Evolutionary conservation across 1,140 invertebrate species (phyloP), one percentile per base, ranked within the genome.

Genomic region (Lerema accius): DNA sequence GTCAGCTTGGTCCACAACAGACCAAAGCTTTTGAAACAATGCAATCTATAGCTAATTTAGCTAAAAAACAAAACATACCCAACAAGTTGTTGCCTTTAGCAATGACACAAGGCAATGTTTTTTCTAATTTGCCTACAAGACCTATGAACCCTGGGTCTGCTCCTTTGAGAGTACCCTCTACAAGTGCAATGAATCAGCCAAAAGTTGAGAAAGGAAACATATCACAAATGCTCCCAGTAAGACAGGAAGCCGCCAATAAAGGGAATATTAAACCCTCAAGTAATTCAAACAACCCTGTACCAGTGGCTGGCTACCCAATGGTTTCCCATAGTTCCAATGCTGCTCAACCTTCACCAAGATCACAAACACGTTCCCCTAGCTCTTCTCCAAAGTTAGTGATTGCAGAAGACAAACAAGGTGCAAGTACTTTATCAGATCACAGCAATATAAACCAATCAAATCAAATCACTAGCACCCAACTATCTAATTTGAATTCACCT

Each of bases 301-400:
- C 72, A 63, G 74, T 79, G 50, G 63, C 82, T 53, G 73, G 58
- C 65, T 89, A 80, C 69, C 73, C 73, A 65, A 71, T 78, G 14
- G 15, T 62, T 19, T 63, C 75, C 16, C 78, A 80, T 58, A 76
- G 58, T 37, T 74, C 82, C 4, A 80, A 48, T 64, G 56, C 74
- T 56, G 49, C 81, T 35, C 84, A 87, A 48, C 77, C 82, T 43
- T 84, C 82, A 19, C 88, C 90, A 56, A 83, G 86, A 58, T 80
- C 86, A 28, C 89, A 89, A 69, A 91, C 86, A 10, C 78, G 91
- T n/a, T 92, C 91, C 15, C 91, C 91, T 40, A 92, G 91, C 67
- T 91, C 89, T 11, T 92, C 91, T 50, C 91, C 91, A 37, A 92
- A 92, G 63, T 80, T 92, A 63, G 88, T 92, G 0, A 92, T 92